Conservation (phyloP, 2,888 invertebrate species). For the Nudaria mundana region DNA sequence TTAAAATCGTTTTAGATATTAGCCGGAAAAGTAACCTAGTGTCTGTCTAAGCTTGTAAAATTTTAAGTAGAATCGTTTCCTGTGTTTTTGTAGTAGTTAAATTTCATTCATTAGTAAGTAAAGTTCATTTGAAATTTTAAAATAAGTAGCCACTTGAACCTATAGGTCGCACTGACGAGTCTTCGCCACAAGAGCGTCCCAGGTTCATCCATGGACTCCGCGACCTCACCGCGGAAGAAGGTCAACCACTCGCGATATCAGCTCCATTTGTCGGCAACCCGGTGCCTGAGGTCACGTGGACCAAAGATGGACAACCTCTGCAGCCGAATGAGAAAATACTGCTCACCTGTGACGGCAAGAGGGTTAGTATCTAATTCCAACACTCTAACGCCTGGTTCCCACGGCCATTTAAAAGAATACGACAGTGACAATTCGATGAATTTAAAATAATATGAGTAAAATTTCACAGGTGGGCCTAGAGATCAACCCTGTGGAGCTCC, state of each 20-base stretch:
- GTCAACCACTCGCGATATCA: conserved; percentile 85
- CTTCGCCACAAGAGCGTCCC: conserved; percentile 88
- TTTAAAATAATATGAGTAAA: no score
- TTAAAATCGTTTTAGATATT: no score
- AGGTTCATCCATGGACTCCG: conserved; percentile 87
- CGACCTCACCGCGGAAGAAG: conserved; percentile 91
- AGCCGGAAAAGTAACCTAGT: no score
- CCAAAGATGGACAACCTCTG: conserved; percentile 86
- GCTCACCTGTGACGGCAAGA: conserved; percentile 91
- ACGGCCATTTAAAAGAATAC: neutral
- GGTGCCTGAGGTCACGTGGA: conserved; percentile 90
- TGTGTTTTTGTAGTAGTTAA: no score
- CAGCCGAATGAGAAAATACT: conserved; percentile 84
- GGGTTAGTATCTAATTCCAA: no score
- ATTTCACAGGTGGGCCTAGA: conserved; percentile 87
- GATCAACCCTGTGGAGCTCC: conserved; percentile 84
- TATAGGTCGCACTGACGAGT: conserved; percentile 79
- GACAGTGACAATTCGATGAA: no score
- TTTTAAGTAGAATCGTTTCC: no score
- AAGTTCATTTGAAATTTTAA: no score
- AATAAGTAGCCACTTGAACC: no score
- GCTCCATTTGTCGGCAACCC: conserved; percentile 91
- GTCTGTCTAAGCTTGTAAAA: no score
- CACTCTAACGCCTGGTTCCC: no score
- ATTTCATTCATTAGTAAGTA: no score